Evolutionary conservation across 2,113 vertebrate species (phyloP).

Genomic region (Oreochromis spilurus): DNA sequence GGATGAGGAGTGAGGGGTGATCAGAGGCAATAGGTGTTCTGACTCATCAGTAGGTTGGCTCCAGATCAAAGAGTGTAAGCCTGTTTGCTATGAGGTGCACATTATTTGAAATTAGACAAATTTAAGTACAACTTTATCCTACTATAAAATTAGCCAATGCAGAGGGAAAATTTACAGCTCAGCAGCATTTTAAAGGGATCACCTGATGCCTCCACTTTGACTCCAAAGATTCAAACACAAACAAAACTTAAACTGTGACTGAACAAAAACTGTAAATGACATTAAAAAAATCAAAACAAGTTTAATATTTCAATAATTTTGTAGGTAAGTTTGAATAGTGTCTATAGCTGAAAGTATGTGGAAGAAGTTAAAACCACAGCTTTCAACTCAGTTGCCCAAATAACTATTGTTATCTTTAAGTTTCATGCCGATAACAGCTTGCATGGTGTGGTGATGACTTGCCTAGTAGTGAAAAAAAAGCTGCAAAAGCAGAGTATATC

Average conservation of each 20-base stretch:
- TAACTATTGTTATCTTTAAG: not conserved
- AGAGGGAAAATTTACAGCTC: not conserved
- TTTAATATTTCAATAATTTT: not conserved
- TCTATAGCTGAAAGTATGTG: not conserved
- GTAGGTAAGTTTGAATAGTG: accelerated
- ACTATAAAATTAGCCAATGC: not conserved
- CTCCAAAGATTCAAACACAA: not conserved
- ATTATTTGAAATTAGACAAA: accelerated
- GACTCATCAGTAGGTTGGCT: not conserved
- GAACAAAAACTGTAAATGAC: not conserved
- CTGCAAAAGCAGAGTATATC: not conserved
- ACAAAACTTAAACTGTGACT: not conserved
- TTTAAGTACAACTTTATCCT: not conserved
- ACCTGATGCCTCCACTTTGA: accelerated
- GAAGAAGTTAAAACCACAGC: not conserved
- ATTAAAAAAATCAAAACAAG: not conserved
- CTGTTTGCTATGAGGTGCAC: not conserved
- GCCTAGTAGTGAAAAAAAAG: accelerated
- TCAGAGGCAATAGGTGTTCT: accelerated
- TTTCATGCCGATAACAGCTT: not conserved
- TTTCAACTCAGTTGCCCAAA: not conserved
- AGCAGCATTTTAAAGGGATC: not conserved
- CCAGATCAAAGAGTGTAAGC: not conserved
- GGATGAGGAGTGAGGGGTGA: not conserved
- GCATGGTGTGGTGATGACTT: not conserved